phyloP scores from a whole-genome alignment of 2,888 invertebrate genomes.

The Ophioninae sp. region DNA sequence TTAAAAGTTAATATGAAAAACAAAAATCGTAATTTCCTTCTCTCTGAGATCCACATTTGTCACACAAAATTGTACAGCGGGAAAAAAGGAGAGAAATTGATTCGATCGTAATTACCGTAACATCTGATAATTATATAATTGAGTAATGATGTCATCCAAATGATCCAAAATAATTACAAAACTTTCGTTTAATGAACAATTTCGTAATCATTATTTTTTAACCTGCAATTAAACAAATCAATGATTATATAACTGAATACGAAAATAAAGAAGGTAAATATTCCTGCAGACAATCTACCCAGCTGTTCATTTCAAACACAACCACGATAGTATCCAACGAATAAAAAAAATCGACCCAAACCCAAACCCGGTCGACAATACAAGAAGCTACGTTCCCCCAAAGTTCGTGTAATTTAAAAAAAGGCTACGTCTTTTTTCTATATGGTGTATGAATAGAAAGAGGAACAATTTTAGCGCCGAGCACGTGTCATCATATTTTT shows the following conservation, averaged over 20 bases:
- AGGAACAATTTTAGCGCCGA: constrained; percentile 13
- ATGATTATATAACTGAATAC: background rate
- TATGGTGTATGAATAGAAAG: background rate
- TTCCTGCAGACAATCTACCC: background rate
- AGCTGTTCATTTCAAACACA: background rate
- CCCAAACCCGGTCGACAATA: background rate
- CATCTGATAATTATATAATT: background rate
- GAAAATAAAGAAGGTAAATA: background rate
- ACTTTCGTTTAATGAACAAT: background rate
- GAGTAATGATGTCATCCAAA: background rate
- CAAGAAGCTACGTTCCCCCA: background rate
- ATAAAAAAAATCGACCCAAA: background rate
- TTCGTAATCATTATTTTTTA: background rate
- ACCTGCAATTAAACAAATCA: background rate
- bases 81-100: background rate
- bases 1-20: background rate
- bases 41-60: background rate
- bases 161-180: too few relatives aligned
- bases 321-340: background rate
- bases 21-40: background rate
- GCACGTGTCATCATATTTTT: constrained; percentile 28
- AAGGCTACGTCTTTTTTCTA: background rate
- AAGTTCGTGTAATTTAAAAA: background rate
- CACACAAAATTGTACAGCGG: background rate
- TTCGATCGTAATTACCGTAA: background rate